Conservation (phyloP, 2,113 vertebrate genomes). For the Brachypodius melanocephalos region DNA sequence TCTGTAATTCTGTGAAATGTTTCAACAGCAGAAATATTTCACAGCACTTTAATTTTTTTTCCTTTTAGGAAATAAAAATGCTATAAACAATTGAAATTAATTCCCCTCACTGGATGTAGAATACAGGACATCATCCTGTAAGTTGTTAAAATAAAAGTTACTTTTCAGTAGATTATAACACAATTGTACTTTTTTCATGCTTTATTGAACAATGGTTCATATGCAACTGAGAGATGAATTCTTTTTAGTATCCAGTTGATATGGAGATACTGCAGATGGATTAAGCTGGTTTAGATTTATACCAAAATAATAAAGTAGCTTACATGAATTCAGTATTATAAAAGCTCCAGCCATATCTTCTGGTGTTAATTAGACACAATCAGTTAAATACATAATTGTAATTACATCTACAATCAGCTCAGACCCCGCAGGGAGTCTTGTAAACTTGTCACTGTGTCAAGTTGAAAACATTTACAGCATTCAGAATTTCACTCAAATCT, state of each 20-base stretch:
- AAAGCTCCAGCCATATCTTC: neutral
- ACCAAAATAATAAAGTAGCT: neutral
- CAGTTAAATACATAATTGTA: neutral
- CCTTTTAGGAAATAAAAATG: neutral
- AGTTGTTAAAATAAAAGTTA: neutral
- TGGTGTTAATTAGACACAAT: neutral
- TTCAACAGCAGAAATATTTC: neutral
- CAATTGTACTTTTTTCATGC: neutral
- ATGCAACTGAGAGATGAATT: neutral
- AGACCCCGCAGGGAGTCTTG: neutral
- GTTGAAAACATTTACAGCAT: neutral
- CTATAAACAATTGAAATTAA: neutral
- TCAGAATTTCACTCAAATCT: neutral
- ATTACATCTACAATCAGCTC: conserved; percentile 20
- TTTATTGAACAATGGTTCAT: neutral
- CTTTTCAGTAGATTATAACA: neutral
- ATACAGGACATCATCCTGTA: neutral
- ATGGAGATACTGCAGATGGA: neutral
- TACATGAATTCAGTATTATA: neutral
- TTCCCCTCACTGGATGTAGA: neutral
- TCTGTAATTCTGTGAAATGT: neutral
- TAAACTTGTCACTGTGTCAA: neutral
- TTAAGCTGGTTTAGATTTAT: neutral
- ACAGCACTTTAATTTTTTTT: neutral
- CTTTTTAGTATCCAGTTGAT: neutral